Evolutionary conservation across 2,888 invertebrate genomes (phyloP).

Genomic region (Melinaea menophilus): DNA sequence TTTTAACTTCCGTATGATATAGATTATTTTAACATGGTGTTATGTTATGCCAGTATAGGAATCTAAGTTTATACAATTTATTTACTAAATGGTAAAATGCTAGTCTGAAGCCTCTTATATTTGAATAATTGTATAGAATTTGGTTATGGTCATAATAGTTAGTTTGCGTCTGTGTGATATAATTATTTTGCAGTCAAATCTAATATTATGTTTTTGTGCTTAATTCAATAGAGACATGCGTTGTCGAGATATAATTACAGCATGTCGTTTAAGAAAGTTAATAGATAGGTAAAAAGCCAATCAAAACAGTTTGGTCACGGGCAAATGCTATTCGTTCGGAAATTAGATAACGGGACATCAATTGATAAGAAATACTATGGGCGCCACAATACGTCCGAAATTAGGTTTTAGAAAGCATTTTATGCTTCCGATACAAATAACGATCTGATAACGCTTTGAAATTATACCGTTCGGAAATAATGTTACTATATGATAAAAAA

Average conservation of each 20-base stretch:
- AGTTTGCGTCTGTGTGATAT: too few relatives aligned
- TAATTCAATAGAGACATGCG: not conserved
- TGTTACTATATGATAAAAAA: too few relatives aligned
- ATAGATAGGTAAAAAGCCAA: slow-evolving; percentile 5
- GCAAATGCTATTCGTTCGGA: slow-evolving; percentile 34
- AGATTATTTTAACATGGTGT: too few relatives aligned
- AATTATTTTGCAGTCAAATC: not conserved
- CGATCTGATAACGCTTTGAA: slow-evolving; percentile 16
- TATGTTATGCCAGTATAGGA: too few relatives aligned
- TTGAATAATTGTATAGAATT: too few relatives aligned
- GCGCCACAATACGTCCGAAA: slow-evolving; percentile 51
- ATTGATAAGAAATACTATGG: slow-evolving; percentile 58
- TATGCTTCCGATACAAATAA: slow-evolving; percentile 38
- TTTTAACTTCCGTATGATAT: too few relatives aligned
- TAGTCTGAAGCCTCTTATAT: too few relatives aligned
- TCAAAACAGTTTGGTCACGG: slow-evolving; percentile 31
- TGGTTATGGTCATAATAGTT: too few relatives aligned
- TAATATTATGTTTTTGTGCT: not conserved
- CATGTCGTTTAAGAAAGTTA: slow-evolving; percentile 5
- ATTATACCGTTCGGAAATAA: not conserved
- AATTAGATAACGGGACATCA: slow-evolving; percentile 64
- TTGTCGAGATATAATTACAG: slow-evolving; percentile 2
- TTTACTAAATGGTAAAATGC: too few relatives aligned
- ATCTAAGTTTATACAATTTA: too few relatives aligned
- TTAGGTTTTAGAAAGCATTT: slow-evolving; percentile 60